Evolutionary conservation across 2,113 vertebrate species (phyloP).

Genomic region (Butorides virescens): DNA sequence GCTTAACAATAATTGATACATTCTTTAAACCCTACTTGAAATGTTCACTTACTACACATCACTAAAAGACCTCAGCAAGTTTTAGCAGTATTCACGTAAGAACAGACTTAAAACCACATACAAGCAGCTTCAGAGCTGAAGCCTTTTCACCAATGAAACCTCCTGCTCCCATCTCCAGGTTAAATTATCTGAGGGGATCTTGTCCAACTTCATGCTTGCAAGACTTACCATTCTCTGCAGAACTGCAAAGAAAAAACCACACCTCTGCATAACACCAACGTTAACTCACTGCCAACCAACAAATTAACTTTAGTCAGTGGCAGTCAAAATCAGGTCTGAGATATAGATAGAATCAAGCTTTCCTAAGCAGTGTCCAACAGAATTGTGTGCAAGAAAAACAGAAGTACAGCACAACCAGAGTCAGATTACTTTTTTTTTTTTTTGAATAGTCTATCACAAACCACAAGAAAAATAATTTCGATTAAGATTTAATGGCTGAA

Average conservation of each 20-base stretch:
- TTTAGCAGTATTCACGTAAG: not conserved
- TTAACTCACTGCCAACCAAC: not conserved
- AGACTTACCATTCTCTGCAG: not conserved
- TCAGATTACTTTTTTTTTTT: not conserved
- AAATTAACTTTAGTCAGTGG: not conserved
- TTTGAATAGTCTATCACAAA: not conserved
- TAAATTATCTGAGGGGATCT: not conserved
- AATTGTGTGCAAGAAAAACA: not conserved
- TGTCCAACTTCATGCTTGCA: not conserved
- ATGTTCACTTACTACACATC: not conserved
- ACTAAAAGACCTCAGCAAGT: not conserved
- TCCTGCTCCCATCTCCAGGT: not conserved
- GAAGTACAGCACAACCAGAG: not conserved
- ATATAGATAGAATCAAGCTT: not conserved
- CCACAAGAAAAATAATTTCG: not conserved
- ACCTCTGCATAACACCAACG: accelerated
- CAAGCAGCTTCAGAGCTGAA: not conserved
- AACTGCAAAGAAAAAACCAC: not conserved
- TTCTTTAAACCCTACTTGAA: not conserved
- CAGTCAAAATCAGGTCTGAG: not conserved
- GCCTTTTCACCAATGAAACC: not conserved
- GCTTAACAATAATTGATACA: not conserved
- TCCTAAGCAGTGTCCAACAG: not conserved
- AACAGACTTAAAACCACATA: not conserved
- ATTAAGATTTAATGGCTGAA: not conserved